These are phyloP conservation scores for Drosophila ambigua DNA, from an alignment of 1,140 invertebrate species.

Conservation along the genomic window DNA sequence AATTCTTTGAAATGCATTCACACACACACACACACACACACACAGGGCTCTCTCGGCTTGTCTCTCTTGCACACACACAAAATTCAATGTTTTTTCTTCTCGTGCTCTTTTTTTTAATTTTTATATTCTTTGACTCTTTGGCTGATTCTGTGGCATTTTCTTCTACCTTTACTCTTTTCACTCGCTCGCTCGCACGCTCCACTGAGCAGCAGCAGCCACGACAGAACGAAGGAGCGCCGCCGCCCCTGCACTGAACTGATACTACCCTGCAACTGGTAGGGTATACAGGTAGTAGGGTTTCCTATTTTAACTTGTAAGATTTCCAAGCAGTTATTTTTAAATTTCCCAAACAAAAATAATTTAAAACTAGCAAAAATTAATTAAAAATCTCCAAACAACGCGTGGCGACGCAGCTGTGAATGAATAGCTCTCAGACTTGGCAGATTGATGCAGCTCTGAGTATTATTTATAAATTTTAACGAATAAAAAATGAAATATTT, in stretches of 20 bases:
- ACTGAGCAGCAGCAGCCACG: constrained; percentile 42
- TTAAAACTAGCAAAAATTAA: too few relatives aligned
- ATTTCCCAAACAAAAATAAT: too few relatives aligned
- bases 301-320: too few relatives aligned
- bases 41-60: too few relatives aligned
- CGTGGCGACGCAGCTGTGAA: too few relatives aligned
- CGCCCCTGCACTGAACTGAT: neutral
- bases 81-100: constrained; percentile 61
- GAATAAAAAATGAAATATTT: too few relatives aligned
- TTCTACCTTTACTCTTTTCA: constrained; percentile 49
- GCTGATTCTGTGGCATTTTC: constrained; percentile 73
- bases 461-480: too few relatives aligned
- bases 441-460: too few relatives aligned
- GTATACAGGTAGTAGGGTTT: too few relatives aligned
- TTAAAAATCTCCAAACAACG: too few relatives aligned
- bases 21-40: constrained; percentile 19
- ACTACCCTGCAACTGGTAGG: neutral
- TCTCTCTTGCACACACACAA: constrained; percentile 39
- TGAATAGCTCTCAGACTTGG: too few relatives aligned
- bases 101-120: constrained; percentile 61
- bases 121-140: constrained; percentile 65
- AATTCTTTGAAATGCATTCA: constrained; percentile 80
- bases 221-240: constrained; percentile 38
- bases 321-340: too few relatives aligned
- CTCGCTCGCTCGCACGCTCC: constrained; percentile 57